A percentile compares a stretch with the other conserved stretches of the same genome.
Conservation (phyloP, 2,888 invertebrate genomes). For the Platycnemis pennipes region DNA sequence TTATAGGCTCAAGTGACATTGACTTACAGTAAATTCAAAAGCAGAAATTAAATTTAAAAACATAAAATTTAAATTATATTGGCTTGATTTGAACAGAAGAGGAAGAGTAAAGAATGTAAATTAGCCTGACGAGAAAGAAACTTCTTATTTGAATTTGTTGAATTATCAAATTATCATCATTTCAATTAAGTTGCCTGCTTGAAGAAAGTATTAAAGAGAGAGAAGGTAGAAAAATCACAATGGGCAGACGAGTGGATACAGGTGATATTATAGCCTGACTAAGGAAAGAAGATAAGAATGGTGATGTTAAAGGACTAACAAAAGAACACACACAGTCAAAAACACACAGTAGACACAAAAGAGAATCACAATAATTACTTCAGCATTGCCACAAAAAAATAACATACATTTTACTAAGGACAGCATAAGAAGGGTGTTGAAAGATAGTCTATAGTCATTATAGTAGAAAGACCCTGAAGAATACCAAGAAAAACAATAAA, state of each 20-base stretch:
- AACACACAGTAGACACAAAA: constrained; percentile 65
- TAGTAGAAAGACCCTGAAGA: constrained; percentile 65
- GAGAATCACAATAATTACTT: constrained; percentile 66
- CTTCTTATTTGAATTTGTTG: neutral
- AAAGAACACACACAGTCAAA: constrained; percentile 59
- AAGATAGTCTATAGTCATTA: constrained; percentile 38
- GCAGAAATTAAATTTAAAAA: too few relatives aligned
- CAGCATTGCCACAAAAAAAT: constrained; percentile 47
- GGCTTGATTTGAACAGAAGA: neutral
- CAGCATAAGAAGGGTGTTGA: constrained; percentile 43
- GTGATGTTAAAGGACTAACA: constrained; percentile 49
- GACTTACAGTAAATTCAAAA: too few relatives aligned
- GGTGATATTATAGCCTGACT: constrained; percentile 38
- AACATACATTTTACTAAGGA: constrained; percentile 49
- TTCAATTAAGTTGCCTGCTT: neutral
- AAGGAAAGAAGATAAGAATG: constrained; percentile 53
- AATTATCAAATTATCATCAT: neutral
- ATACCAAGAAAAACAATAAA: constrained; percentile 57
- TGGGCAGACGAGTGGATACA: constrained; percentile 55
- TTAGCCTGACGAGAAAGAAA: neutral
- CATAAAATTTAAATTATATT: neutral
- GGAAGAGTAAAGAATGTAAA: neutral
- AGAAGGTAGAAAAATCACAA: constrained; percentile 38
- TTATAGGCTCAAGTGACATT: too few relatives aligned
- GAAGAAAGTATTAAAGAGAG: constrained; percentile 1